phyloP scores from a whole-genome alignment of 2,797 vertebrate genomes.

The Gephyroberyx darwinii region DNA sequence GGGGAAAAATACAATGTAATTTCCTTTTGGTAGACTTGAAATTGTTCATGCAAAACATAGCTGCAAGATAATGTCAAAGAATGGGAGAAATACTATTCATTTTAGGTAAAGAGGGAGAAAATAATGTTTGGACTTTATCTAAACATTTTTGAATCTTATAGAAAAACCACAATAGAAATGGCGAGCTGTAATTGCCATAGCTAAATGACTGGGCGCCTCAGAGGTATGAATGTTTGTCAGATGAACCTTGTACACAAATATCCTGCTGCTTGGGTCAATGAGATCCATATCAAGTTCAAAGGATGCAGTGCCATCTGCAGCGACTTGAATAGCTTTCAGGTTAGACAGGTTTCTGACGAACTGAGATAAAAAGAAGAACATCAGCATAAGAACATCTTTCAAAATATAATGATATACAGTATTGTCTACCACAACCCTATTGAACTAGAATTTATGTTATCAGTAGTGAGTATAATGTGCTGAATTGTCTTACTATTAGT shows the following conservation, averaged over 20 bases:
- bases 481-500: neutral
- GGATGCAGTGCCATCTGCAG: slow-evolving; percentile 77
- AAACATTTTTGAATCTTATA: neutral
- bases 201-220: neutral
- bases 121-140: slow-evolving; percentile 1
- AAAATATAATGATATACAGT: neutral
- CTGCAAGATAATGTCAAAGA: neutral
- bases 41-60: neutral
- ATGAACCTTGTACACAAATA: slow-evolving; percentile 88
- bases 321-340: slow-evolving; percentile 80
- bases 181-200: neutral
- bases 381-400: neutral
- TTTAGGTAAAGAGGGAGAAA: neutral
- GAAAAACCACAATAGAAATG: neutral
- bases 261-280: slow-evolving; percentile 78
- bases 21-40: slow-evolving; percentile 4
- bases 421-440: too few species aligned
- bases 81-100: neutral
- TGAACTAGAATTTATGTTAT: too few species aligned
- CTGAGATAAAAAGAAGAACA: slow-evolving; percentile 62
- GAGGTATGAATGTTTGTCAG: neutral
- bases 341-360: slow-evolving; percentile 79
- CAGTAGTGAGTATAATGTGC: too few species aligned
- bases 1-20: neutral
- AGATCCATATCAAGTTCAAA: slow-evolving; percentile 88